Evolutionary conservation across 2,797 vertebrate genomes (phyloP).

Genomic region (Gorsachius magnificus): DNA sequence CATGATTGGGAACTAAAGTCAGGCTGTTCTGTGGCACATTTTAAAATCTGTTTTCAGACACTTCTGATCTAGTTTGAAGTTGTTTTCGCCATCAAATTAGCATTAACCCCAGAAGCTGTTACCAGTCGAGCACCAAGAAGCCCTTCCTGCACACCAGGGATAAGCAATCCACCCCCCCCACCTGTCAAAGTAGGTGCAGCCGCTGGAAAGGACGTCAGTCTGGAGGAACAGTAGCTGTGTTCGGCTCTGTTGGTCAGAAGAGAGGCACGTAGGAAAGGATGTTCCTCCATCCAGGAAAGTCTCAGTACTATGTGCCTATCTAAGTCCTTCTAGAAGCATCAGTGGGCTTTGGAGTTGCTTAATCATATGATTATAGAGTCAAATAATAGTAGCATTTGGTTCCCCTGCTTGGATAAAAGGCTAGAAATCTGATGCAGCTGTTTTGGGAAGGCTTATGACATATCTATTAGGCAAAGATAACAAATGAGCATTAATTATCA

Average conservation of each 20-base stretch:
- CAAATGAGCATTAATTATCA: background rate
- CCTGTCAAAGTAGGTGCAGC: background rate
- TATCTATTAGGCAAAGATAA: background rate
- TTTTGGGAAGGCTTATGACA: background rate
- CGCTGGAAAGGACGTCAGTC: accelerated
- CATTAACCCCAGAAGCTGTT: background rate
- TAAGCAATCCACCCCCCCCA: background rate
- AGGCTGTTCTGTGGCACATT: background rate
- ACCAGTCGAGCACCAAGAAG: background rate
- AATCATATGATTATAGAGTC: background rate
- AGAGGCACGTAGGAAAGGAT: background rate
- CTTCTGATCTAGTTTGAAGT: background rate
- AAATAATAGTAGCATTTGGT: background rate
- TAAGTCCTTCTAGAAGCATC: background rate
- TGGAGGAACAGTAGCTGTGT: background rate
- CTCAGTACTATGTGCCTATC: background rate
- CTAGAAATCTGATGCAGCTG: background rate
- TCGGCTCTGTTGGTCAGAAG: background rate
- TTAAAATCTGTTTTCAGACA: background rate
- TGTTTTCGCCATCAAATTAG: background rate
- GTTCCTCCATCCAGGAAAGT: background rate
- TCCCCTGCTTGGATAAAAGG: background rate
- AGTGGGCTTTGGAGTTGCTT: background rate
- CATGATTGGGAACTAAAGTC: background rate
- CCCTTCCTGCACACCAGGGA: background rate